Conservation (phyloP, 2,113 vertebrate genomes). For the Castor canadensis region DNA sequence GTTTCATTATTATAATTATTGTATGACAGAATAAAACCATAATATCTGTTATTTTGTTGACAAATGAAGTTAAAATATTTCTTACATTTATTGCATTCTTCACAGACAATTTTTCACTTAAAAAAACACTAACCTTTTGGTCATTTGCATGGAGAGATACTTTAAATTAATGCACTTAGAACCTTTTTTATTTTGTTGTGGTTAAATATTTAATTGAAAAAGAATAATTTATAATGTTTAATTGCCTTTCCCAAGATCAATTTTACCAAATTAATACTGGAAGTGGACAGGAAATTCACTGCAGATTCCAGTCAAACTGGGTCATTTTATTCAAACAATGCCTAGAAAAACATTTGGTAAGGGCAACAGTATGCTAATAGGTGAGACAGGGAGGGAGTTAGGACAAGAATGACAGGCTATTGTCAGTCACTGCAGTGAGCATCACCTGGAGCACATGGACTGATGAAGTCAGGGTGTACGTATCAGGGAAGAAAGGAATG, state of each 20-base stretch:
- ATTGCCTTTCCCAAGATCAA: slow-evolving; percentile 84
- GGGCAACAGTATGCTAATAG: not conserved
- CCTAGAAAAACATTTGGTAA: not conserved
- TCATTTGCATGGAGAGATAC: slow-evolving; percentile 70
- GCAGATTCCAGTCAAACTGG: not conserved
- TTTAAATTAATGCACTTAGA: slow-evolving; percentile 79
- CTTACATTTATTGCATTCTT: slow-evolving; percentile 81
- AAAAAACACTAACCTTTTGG: slow-evolving; percentile 62
- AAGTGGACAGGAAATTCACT: slow-evolving; percentile 77
- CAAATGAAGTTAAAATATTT: slow-evolving; percentile 85
- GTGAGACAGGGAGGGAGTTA: not conserved
- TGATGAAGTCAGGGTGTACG: not conserved
- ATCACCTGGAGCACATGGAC: not conserved
- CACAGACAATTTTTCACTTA: slow-evolving; percentile 82
- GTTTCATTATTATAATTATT: slow-evolving; percentile 85
- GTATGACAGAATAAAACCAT: slow-evolving; percentile 79
- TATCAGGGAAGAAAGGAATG: not conserved
- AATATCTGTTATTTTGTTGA: slow-evolving; percentile 82
- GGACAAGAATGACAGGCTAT: not conserved
- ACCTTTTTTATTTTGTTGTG: slow-evolving; percentile 77
- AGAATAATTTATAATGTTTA: slow-evolving; percentile 84
- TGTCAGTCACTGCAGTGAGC: not conserved
- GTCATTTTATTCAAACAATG: slow-evolving; percentile 17
- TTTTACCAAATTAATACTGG: slow-evolving; percentile 79
- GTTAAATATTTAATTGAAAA: slow-evolving; percentile 83